Base-by-base conservation (phyloP, 2,113 vertebrate species). In the Hippocampus guttulatus region DNA sequence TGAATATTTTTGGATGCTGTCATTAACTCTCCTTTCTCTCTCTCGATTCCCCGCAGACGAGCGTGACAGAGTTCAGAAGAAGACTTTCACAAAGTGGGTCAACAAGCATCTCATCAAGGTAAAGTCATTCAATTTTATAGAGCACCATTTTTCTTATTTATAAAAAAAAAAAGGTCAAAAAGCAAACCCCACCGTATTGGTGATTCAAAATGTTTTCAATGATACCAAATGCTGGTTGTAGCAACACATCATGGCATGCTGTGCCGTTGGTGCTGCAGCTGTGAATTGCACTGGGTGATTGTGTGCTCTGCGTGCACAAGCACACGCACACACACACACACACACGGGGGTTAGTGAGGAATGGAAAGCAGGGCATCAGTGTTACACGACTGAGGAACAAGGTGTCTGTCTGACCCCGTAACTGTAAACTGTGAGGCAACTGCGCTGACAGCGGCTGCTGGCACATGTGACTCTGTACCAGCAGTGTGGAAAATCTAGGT, bases 81-180 rank as follows among this genome's bases (percentile, higher is more conserved):
- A 99, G 91, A 99, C 97, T 3, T 99, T 99, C 91, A 99, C 96
- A 33, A 99, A 99, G 90, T 99, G 97, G 97, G 95, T 98, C 92
- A 99, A 99, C 91, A 99, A 99, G 77, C 97, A 99, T 91, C 93
- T 99, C 88, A 99, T 99, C 92, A 99, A 98, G 95, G 97, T 99
- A 89, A 64, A 69, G 12, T 52, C 45, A 3, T 51, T 11, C 43
- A 45, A 14, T 45, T 45, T 45, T 3, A 45, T 45, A 45, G 11
- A 2, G 43, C 3, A 4, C 10, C 11, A 14, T 15, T 45, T 45
- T 45, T 45, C 43, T 45, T 45, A 45, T 45, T 45, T n/a, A n/a
- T 43, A 12, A 43, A 12, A 45, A 45, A 14, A 45, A 10, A 51
- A 16, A 18, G 14, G 2, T 9, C n/a, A 10, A 55, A 21, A 55